Percentiles rank a stretch among this genome's conserved stretches.
These are phyloP conservation scores for Beris chalybata DNA, from an alignment of 2,888 invertebrate genomes.

Conservation along the genomic window DNA sequence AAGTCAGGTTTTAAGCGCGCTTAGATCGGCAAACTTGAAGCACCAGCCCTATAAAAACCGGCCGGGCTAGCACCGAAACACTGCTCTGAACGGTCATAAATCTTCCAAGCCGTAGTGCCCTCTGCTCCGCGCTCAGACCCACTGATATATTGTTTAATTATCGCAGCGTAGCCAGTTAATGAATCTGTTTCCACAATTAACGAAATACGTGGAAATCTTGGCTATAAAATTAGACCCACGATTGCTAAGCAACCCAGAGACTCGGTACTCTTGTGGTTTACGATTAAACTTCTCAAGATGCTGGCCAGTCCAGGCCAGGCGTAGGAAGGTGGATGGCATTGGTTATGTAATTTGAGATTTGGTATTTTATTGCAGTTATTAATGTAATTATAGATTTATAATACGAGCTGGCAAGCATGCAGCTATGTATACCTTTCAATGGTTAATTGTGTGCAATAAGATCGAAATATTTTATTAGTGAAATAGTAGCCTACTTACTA, in stretches of 20 bases:
- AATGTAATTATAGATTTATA: too few relatives aligned
- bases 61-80: conserved; percentile 20
- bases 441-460: too few relatives aligned
- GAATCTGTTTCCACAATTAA: conserved; percentile 18
- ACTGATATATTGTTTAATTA: conserved; percentile 15
- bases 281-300: too few relatives aligned
- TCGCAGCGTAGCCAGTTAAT: conserved; percentile 21
- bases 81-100: conserved; percentile 31
- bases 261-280: too few relatives aligned
- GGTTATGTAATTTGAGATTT: too few relatives aligned
- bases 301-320: too few relatives aligned
- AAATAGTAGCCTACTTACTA: too few relatives aligned
- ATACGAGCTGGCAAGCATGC: too few relatives aligned
- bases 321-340: too few relatives aligned
- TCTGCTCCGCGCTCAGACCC: not conserved
- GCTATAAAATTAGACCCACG: conserved; percentile 8
- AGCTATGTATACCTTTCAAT: too few relatives aligned
- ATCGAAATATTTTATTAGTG: too few relatives aligned
- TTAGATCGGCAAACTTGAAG: not conserved
- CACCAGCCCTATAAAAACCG: conserved; percentile 1
- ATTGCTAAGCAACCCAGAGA: not conserved
- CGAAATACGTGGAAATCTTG: conserved; percentile 19
- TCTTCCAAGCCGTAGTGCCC: conserved; percentile 5
- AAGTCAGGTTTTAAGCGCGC: conserved; percentile 14
- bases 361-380: too few relatives aligned